These are phyloP conservation scores for Nicator chloris DNA, from an alignment of 2,113 vertebrate genomes.

Conservation along the genomic window DNA sequence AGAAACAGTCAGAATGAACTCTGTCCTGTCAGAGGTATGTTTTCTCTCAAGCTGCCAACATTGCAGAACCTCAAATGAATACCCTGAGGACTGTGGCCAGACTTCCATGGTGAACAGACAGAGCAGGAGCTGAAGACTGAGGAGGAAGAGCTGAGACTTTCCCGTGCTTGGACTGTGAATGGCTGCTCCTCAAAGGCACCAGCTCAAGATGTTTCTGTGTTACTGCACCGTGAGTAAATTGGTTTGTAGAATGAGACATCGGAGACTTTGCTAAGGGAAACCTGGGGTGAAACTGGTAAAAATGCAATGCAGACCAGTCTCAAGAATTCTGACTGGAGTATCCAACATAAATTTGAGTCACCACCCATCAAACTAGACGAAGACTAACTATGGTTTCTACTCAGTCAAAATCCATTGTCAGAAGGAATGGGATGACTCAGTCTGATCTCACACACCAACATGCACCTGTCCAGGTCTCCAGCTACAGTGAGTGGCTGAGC, in stretches of 20 bases:
- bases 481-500: not conserved
- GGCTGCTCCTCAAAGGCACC: not conserved
- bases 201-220: not conserved
- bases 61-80: not conserved
- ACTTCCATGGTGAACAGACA: not conserved
- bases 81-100: not conserved
- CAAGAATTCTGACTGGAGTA: not conserved
- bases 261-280: not conserved
- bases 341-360: not conserved
- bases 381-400: not conserved
- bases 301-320: not conserved
- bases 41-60: not conserved
- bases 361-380: not conserved
- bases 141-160: not conserved
- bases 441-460: not conserved
- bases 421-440: not conserved
- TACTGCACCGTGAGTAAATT: not conserved
- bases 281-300: not conserved
- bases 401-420: not conserved
- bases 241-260: not conserved
- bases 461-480: not conserved
- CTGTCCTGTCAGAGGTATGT: not conserved
- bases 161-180: not conserved
- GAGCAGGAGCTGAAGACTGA: not conserved
- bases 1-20: not conserved